A percentile compares a stretch with the other conserved stretches of the same genome.
These are phyloP conservation scores for Leucopsar rothschildi DNA, from an alignment of 2,113 vertebrate genomes.

Conservation along the genomic window DNA sequence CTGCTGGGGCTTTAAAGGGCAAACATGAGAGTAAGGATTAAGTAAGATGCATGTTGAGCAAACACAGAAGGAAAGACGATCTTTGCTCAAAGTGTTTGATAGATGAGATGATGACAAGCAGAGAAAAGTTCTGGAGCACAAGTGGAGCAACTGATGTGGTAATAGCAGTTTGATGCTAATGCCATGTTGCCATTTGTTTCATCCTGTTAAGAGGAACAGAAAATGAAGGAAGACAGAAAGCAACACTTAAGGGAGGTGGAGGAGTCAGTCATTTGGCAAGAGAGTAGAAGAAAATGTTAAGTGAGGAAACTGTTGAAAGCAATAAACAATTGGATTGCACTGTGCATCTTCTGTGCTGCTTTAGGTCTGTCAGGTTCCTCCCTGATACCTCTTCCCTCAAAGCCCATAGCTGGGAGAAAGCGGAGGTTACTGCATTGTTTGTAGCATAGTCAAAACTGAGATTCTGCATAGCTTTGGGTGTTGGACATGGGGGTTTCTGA, in stretches of 20 bases:
- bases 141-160: background rate
- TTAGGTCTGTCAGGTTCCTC: background rate
- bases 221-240: background rate
- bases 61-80: background rate
- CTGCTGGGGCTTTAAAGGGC: background rate
- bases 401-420: background rate
- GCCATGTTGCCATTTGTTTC: background rate
- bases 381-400: background rate
- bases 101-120: background rate
- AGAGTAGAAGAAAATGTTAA: background rate
- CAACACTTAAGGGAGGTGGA: background rate
- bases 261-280: background rate
- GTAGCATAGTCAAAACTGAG: background rate
- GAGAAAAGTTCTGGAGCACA: background rate
- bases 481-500: background rate
- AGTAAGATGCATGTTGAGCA: background rate
- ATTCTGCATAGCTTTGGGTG: background rate
- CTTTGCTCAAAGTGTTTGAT: background rate
- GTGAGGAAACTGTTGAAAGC: background rate
- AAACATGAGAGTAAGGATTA: background rate
- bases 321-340: background rate
- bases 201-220: background rate
- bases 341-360: background rate
- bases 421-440: background rate
- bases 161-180: background rate